Evolutionary conservation across 1,140 invertebrate genomes (phyloP).

Genomic region (Zelostemma sp.): DNA sequence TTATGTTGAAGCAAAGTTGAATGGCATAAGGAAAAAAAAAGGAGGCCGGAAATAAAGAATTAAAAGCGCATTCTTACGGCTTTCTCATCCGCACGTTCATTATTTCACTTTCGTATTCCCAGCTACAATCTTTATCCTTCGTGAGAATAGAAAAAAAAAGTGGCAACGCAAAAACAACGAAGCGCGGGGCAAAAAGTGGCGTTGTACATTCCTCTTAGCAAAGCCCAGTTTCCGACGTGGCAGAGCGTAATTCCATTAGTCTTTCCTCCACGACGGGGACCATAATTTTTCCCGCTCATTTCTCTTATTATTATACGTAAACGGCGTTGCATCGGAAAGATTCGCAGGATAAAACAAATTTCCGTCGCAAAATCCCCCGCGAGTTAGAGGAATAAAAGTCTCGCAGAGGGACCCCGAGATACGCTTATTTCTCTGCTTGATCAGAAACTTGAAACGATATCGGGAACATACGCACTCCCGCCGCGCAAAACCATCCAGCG

Average conservation of each 20-base stretch:
- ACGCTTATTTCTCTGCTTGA: slow-evolving; percentile 41
- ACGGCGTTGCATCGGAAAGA: slow-evolving; percentile 42
- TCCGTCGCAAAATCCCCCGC: too few relatives aligned
- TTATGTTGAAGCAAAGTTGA: too few relatives aligned
- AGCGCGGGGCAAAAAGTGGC: slow-evolving; percentile 14
- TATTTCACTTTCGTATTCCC: slow-evolving; percentile 29
- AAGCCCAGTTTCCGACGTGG: slow-evolving; percentile 17
- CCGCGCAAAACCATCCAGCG: slow-evolving; percentile 4
- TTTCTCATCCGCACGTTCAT: slow-evolving; percentile 22
- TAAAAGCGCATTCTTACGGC: slow-evolving; percentile 4
- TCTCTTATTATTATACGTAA: slow-evolving; percentile 40
- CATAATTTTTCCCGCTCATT: slow-evolving; percentile 31
- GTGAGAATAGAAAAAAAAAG: slow-evolving; percentile 5
- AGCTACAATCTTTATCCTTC: slow-evolving; percentile 31
- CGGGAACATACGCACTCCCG: slow-evolving; percentile 18
- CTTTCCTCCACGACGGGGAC: slow-evolving; percentile 30
- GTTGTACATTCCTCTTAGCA: slow-evolving; percentile 30
- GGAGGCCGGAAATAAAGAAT: not conserved
- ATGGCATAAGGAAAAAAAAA: too few relatives aligned
- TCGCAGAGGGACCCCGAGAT: slow-evolving; percentile 28
- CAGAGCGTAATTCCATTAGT: slow-evolving; percentile 31
- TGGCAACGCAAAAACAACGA: slow-evolving; percentile 7
- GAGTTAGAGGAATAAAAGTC: too few relatives aligned
- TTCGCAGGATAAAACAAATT: too few relatives aligned
- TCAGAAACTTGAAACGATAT: slow-evolving; percentile 39